A percentile compares a stretch with the other conserved stretches of the same genome.
Evolutionary conservation across 92 coral and sea anemone species (phyloP).

Genomic region (Phenganax marumi): DNA sequence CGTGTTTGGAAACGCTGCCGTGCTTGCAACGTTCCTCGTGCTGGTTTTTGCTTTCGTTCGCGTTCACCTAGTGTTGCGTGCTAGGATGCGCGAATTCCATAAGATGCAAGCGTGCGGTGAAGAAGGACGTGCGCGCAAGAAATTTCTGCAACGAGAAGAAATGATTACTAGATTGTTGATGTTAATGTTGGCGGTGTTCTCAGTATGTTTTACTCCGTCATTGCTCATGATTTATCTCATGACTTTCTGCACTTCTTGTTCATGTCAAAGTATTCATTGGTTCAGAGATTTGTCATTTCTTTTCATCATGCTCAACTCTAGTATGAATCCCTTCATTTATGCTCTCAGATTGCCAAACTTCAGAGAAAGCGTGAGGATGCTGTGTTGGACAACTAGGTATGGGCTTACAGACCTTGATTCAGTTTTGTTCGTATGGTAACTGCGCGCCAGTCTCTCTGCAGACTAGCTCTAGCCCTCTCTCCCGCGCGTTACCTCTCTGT

Average conservation of each 20-base stretch:
- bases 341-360: slow-evolving; percentile 23
- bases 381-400: not conserved
- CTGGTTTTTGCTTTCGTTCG: slow-evolving; percentile 16
- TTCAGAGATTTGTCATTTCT: slow-evolving; percentile 7
- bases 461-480: no score
- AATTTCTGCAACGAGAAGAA: not conserved
- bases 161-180: not conserved
- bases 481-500: no score
- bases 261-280: slow-evolving; percentile 14
- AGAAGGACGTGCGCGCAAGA: not conserved
- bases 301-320: slow-evolving; percentile 12
- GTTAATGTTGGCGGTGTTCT: not conserved
- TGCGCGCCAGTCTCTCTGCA: no score
- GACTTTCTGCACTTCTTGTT: slow-evolving; percentile 19
- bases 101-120: not conserved
- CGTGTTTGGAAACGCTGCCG: slow-evolving; percentile 22
- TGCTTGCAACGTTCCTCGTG: not conserved
- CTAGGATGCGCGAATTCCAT: not conserved
- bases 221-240: slow-evolving; percentile 7
- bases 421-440: no score
- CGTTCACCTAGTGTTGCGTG: slow-evolving; percentile 1
- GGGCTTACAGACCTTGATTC: no score
- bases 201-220: slow-evolving; percentile 10
- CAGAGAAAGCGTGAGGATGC: not conserved
- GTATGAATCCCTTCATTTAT: slow-evolving; percentile 26